These are phyloP conservation scores for Eupithecia insigniata DNA, from an alignment of 2,888 invertebrate genomes.

Conservation along the genomic window DNA sequence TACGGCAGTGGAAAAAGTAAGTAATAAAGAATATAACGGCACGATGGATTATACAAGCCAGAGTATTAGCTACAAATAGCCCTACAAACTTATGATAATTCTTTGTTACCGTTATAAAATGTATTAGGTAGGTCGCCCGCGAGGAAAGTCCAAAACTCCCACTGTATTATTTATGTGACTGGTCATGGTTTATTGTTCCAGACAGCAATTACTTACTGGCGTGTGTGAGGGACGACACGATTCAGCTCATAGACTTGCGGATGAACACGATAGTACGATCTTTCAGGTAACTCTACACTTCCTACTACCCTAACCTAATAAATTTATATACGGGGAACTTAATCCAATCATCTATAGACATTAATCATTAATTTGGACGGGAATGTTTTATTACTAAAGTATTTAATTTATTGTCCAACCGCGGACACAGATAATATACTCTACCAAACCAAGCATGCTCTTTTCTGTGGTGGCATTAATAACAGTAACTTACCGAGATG, in stretches of 20 bases:
- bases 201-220: constrained; percentile 95
- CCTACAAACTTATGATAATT: constrained; percentile 57
- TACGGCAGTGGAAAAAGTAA: constrained; percentile 52
- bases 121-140: constrained; percentile 37
- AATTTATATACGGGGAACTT: constrained; percentile 24
- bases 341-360: constrained; percentile 25
- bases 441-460: background rate
- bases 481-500: background rate
- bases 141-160: constrained; percentile 28
- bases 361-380: constrained; percentile 17
- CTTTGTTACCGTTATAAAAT: constrained; percentile 47
- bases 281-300: constrained; percentile 87
- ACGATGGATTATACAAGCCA: constrained; percentile 47
- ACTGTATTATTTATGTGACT: constrained; percentile 40
- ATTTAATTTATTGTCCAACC: constrained; percentile 4
- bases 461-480: background rate
- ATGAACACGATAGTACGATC: constrained; percentile 96
- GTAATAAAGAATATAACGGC: constrained; percentile 55
- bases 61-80: constrained; percentile 51
- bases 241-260: constrained; percentile 96
- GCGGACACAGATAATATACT: background rate
- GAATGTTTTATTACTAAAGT: constrained; percentile 12
- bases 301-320: constrained; percentile 21
- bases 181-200: constrained; percentile 73
- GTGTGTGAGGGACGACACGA: constrained; percentile 97